These are phyloP conservation scores for Xyrauchen texanus DNA, from an alignment of 2,113 vertebrate genomes.

Conservation along the genomic window DNA sequence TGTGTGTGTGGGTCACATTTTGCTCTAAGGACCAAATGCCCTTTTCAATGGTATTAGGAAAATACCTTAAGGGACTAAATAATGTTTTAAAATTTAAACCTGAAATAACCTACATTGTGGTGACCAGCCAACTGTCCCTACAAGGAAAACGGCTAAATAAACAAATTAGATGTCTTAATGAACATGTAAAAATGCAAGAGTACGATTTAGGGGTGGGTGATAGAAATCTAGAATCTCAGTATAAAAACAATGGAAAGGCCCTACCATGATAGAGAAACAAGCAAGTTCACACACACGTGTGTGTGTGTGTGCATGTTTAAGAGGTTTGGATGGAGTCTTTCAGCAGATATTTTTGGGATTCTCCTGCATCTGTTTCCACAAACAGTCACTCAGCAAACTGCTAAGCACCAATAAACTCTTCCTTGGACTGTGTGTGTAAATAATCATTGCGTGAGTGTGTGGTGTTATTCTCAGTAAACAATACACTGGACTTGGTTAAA, in stretches of 20 bases:
- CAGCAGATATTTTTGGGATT: slow-evolving; percentile 13
- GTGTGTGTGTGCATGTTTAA: background rate
- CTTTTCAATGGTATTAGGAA: no score
- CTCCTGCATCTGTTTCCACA: slow-evolving; percentile 29
- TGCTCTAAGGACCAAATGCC: background rate
- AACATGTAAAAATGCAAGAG: no score
- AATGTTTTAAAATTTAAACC: no score
- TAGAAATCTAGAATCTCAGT: background rate
- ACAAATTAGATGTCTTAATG: no score
- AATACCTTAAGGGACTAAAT: no score
- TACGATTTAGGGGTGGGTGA: no score
- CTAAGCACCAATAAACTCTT: slow-evolving; percentile 34
- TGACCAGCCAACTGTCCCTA: no score
- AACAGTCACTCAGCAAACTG: slow-evolving; percentile 28
- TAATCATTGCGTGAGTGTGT: slow-evolving; percentile 24
- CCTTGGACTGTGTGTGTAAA: slow-evolving; percentile 20
- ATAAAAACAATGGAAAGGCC: background rate
- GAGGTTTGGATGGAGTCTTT: slow-evolving; percentile 3
- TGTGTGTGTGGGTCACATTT: no score
- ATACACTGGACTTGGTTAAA: background rate
- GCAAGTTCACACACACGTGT: background rate
- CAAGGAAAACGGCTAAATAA: no score
- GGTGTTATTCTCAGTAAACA: slow-evolving; percentile 30
- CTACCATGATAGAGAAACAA: slow-evolving; percentile 4
- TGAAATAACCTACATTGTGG: no score